Evolutionary conservation across 2,888 invertebrate species (phyloP).

Genomic region (Asteroscopus sphinx): DNA sequence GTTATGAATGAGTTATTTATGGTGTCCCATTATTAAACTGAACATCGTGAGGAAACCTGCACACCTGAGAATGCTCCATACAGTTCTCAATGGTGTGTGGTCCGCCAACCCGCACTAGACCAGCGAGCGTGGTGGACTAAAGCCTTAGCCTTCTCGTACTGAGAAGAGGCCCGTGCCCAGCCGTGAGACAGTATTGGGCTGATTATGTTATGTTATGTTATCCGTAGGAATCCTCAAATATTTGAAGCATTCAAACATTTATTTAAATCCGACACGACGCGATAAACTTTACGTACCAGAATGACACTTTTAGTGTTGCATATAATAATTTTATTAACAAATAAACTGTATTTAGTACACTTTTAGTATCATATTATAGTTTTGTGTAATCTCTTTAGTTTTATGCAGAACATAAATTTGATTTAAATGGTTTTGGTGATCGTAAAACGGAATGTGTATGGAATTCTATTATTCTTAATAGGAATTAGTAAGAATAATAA

Average conservation of each 20-base stretch:
- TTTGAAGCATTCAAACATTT: conserved; percentile 13
- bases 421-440: conserved; percentile 32
- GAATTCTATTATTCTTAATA: background rate
- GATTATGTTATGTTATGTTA: too few species aligned
- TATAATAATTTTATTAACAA: conserved; percentile 52
- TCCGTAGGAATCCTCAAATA: background rate
- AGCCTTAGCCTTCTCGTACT: too few species aligned
- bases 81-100: too few species aligned
- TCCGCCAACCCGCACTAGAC: too few species aligned
- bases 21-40: too few species aligned
- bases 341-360: conserved; percentile 46
- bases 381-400: conserved; percentile 47
- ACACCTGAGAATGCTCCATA: too few species aligned
- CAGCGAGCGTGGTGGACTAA: too few species aligned
- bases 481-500: too few species aligned
- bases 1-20: too few species aligned
- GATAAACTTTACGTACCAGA: conserved; percentile 27
- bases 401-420: conserved; percentile 45
- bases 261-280: conserved; percentile 29
- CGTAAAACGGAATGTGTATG: conserved; percentile 1
- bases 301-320: conserved; percentile 46
- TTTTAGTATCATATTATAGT: conserved; percentile 48
- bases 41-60: too few species aligned
- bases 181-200: too few species aligned
- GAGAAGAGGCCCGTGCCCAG: too few species aligned